phyloP scores from a whole-genome alignment of 2,797 vertebrate species.

The Hozukius guyotensis region DNA sequence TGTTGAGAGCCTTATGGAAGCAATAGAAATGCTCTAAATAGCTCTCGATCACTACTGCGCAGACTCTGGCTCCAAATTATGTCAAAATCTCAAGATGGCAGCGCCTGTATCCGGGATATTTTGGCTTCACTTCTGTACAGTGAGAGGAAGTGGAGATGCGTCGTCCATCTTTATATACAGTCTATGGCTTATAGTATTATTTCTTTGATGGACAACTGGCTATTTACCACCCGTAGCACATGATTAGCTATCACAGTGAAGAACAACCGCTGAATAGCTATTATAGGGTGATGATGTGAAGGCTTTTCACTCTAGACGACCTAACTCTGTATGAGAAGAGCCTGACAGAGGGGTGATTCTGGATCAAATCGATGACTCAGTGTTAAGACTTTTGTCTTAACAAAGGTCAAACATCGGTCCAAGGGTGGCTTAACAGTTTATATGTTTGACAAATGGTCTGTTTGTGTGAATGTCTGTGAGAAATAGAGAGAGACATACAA shows the following conservation, averaged over 20 bases:
- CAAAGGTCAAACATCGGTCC: conserved; percentile 36
- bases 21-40: background rate
- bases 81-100: no score
- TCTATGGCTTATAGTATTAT: background rate
- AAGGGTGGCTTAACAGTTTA: conserved; percentile 21
- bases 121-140: no score
- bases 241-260: background rate
- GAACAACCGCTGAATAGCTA: background rate
- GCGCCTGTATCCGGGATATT: no score
- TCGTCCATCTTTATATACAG: no score
- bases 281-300: conserved; percentile 23
- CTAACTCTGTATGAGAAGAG: background rate
- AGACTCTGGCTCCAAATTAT: no score
- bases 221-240: background rate
- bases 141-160: background rate
- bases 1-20: background rate
- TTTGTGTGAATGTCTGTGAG: background rate
- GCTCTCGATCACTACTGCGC: background rate
- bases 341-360: background rate
- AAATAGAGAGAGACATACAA: background rate
- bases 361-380: background rate
- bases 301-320: background rate
- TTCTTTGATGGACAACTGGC: background rate
- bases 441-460: conserved; percentile 9
- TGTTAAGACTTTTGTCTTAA: conserved; percentile 47